These are phyloP conservation scores for Moxostoma hubbsi DNA, from an alignment of 2,797 vertebrate genomes.

Conservation along the genomic window DNA sequence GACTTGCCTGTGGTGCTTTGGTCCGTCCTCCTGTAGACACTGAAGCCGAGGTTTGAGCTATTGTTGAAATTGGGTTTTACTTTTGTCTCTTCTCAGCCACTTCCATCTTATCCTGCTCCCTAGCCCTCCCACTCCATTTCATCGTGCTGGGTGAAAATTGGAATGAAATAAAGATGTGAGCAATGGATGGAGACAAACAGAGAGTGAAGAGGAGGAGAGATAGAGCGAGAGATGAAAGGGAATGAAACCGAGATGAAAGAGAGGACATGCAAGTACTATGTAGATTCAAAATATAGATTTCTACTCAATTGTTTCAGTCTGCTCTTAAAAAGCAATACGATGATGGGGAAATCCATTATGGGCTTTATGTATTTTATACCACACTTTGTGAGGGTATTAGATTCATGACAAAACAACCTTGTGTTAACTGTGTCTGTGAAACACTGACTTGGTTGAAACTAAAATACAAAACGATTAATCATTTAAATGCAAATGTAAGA, in stretches of 20 bases:
- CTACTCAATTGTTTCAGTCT: constrained; percentile 61
- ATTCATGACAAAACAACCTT: constrained; percentile 53
- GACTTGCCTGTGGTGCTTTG: constrained; percentile 60
- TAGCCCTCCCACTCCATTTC: constrained; percentile 78
- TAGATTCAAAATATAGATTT: constrained; percentile 63
- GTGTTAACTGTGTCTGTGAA: constrained; percentile 38
- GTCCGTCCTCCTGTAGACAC: constrained; percentile 51
- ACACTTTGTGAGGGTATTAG: constrained; percentile 48
- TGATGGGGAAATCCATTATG: constrained; percentile 63
- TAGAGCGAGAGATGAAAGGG: constrained; percentile 47
- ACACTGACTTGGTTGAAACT: constrained; percentile 40
- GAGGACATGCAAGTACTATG: constrained; percentile 66
- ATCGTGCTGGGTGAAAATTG: constrained; percentile 75
- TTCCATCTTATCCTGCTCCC: constrained; percentile 77
- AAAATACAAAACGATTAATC: constrained; percentile 46
- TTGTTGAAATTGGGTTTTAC: constrained; percentile 76
- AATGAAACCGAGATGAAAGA: constrained; percentile 60
- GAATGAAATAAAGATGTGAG: constrained; percentile 79
- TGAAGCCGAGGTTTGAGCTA: constrained; percentile 50
- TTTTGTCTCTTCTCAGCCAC: constrained; percentile 71
- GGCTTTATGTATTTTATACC: constrained; percentile 62
- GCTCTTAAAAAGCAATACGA: constrained; percentile 61
- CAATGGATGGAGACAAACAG: constrained; percentile 63
- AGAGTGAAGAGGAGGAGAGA: constrained; percentile 48
- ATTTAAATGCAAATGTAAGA: constrained; percentile 43